Evolutionary conservation across 2,888 invertebrate genomes (phyloP).

Genomic region (Eupithecia insigniata): DNA sequence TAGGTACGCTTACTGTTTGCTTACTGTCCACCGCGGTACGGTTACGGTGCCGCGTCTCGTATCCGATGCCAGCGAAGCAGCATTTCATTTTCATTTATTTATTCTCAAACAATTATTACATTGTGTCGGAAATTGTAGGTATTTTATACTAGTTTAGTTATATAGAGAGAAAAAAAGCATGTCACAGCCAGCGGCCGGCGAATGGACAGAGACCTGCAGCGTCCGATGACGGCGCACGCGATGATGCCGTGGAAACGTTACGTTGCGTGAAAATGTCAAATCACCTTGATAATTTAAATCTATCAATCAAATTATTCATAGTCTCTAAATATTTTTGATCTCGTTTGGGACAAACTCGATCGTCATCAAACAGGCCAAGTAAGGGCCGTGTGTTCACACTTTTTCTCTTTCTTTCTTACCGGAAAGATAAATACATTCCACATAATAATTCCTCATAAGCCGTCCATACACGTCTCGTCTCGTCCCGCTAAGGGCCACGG

Average conservation of each 20-base stretch:
- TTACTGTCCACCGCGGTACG: conserved; percentile 35
- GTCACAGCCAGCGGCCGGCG: no score
- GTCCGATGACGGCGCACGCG: background rate
- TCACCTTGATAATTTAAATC: background rate
- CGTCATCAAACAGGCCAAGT: background rate
- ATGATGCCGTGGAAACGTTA: background rate
- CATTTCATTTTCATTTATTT: no score
- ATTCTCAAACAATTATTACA: no score
- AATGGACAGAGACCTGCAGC: background rate
- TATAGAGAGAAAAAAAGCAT: no score
- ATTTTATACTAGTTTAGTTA: no score
- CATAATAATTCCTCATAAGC: conserved; percentile 21
- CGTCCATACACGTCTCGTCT: conserved; percentile 13
- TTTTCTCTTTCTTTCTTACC: conserved; percentile 11
- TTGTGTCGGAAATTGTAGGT: no score
- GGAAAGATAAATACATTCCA: conserved; percentile 9
- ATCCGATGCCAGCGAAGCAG: conserved; percentile 14
- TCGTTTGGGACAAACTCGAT: background rate
- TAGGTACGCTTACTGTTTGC: no score
- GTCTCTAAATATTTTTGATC: background rate
- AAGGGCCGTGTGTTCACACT: conserved; percentile 12
- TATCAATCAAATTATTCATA: no score
- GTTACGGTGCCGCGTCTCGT: conserved; percentile 24
- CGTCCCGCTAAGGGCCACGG: conserved; percentile 8
- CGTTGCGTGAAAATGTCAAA: background rate